Percentiles rank a stretch among this genome's conserved stretches.
These are phyloP conservation scores for Brassicogethes aeneus DNA, from an alignment of 2,888 invertebrate genomes.

Conservation along the genomic window DNA sequence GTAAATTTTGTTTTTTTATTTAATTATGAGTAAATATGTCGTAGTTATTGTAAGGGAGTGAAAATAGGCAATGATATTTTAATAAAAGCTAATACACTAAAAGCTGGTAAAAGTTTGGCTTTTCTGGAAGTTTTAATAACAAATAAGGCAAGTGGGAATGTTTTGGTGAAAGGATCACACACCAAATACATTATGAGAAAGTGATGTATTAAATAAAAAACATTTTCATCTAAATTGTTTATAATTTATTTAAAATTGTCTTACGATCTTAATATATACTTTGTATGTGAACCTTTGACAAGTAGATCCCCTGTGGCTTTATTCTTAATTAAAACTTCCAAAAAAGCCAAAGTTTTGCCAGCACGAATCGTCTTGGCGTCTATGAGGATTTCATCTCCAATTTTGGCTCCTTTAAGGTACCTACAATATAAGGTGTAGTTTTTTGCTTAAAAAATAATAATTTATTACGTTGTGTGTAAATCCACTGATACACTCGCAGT, in stretches of 20 bases:
- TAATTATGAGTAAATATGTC: too few relatives aligned
- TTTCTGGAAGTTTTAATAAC: constrained; percentile 73
- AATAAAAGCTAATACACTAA: constrained; percentile 68
- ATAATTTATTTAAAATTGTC: constrained; percentile 1
- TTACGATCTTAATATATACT: constrained; percentile 42
- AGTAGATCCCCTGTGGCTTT: constrained; percentile 64
- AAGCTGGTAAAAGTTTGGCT: constrained; percentile 70
- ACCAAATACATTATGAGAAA: constrained; percentile 54
- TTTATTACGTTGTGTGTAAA: constrained; percentile 64
- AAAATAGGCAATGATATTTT: constrained; percentile 68
- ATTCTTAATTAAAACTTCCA: constrained; percentile 69
- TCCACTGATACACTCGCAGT: constrained; percentile 77
- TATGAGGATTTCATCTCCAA: constrained; percentile 71
- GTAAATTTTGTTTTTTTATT: constrained; percentile 23
- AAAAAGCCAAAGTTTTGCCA: constrained; percentile 74
- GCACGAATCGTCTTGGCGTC: constrained; percentile 67
- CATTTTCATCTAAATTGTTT: neutral
- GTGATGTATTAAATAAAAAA: neutral
- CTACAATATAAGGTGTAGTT: constrained; percentile 43
- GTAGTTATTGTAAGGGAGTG: constrained; percentile 69
- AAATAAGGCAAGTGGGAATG: constrained; percentile 60
- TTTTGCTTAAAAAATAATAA: neutral
- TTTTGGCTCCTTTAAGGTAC: constrained; percentile 64
- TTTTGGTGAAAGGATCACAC: constrained; percentile 77
- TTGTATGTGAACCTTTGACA: constrained; percentile 79